Percentiles rank a stretch among this genome's conserved stretches.
phyloP scores from a whole-genome alignment of 1,140 invertebrate species.

The Triops longicaudatus region DNA sequence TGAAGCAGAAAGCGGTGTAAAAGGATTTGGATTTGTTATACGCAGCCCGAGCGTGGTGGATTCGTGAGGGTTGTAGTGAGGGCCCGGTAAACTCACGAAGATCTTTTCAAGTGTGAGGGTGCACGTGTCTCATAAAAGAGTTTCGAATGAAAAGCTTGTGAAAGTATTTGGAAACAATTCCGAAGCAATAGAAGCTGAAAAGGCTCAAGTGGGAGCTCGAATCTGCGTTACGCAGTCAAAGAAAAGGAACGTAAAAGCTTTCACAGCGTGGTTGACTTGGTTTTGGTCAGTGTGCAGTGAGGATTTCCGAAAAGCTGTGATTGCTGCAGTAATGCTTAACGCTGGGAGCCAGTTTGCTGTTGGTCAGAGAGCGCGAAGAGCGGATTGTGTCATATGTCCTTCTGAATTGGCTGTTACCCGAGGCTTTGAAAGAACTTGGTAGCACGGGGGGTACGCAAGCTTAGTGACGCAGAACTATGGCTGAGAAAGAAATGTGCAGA shows the following conservation, averaged over 20 bases:
- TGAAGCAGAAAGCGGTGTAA: not conserved
- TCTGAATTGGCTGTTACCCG: not conserved
- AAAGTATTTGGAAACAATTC: not conserved
- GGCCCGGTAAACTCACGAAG: slow-evolving; percentile 1
- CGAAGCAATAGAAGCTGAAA: not conserved
- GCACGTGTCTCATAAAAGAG: not conserved
- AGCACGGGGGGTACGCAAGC: not conserved
- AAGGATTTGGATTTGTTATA: not conserved
- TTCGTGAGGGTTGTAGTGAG: not conserved
- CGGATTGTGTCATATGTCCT: not conserved
- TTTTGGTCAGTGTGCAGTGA: not conserved
- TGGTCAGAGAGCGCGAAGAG: not conserved
- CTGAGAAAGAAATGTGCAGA: not conserved
- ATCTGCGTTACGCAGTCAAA: not conserved
- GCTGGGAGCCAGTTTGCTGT: not conserved
- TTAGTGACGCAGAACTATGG: slow-evolving; percentile 5
- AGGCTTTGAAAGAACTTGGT: not conserved
- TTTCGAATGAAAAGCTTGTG: not conserved
- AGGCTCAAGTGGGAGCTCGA: not conserved
- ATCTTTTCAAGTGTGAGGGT: not conserved
- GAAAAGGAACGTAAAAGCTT: not conserved
- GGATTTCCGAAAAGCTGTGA: not conserved
- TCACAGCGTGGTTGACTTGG: not conserved
- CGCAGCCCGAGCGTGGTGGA: not conserved
- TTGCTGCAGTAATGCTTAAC: not conserved